Percentiles rank a stretch among this genome's conserved stretches.
These are phyloP conservation scores for Thymelicus lineola DNA, from an alignment of 2,888 invertebrate genomes.

Conservation along the genomic window DNA sequence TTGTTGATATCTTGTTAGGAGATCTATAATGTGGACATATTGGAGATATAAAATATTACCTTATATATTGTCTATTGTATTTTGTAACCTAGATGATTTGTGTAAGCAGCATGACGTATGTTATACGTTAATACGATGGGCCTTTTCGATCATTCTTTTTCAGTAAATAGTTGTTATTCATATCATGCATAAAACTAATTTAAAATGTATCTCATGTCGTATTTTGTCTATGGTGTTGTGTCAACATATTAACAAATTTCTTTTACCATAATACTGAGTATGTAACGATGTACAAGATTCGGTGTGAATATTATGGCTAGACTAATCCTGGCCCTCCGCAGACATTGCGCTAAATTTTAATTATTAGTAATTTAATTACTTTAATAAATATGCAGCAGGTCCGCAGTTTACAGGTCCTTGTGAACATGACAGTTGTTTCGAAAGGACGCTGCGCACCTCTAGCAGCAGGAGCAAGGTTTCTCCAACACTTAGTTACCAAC, in stretches of 20 bases:
- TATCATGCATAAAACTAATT: background rate
- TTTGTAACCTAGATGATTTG: constrained; percentile 1
- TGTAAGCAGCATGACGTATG: background rate
- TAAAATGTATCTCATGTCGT: background rate
- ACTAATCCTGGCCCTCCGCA: background rate
- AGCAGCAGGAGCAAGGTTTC: background rate
- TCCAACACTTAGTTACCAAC: constrained; percentile 28
- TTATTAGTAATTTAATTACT: background rate
- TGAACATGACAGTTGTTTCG: background rate
- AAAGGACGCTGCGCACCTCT: background rate
- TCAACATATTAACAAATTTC: background rate
- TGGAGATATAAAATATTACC: constrained; percentile 17
- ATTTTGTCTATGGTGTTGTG: background rate
- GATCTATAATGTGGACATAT: constrained; percentile 19
- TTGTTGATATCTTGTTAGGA: constrained; percentile 22
- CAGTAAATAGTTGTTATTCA: background rate
- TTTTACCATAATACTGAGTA: background rate
- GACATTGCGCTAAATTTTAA: background rate
- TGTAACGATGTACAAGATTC: background rate
- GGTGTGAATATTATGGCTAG: background rate
- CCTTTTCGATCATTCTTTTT: background rate
- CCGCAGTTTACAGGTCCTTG: background rate
- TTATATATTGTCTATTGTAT: background rate
- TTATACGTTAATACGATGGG: background rate
- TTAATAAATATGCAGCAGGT: background rate